These are phyloP conservation scores for Sceloporus undulatus DNA, from an alignment of 2,113 vertebrate species.

Conservation along the genomic window DNA sequence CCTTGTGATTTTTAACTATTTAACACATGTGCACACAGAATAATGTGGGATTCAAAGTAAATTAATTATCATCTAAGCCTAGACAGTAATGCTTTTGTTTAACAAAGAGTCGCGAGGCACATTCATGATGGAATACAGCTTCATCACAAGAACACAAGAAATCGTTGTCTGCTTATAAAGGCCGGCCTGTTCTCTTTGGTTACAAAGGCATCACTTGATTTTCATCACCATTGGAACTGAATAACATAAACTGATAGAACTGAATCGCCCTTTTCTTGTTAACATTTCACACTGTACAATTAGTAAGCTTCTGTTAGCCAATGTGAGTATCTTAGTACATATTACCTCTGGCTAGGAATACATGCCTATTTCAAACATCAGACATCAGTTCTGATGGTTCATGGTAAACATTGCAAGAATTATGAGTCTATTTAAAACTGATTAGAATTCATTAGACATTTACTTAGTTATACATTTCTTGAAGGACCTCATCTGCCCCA, in stretches of 20 bases:
- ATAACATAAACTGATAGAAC: conserved; percentile 30
- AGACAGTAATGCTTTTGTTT: conserved; percentile 69
- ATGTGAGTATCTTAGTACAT: conserved; percentile 23
- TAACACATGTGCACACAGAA: conserved; percentile 46
- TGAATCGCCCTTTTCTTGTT: conserved; percentile 61
- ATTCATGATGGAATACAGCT: conserved; percentile 61
- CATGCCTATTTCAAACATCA: neutral
- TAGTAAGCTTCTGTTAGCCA: conserved; percentile 36
- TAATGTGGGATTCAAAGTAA: conserved; percentile 60
- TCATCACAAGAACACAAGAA: conserved; percentile 66
- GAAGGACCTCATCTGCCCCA: neutral
- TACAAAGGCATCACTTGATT: conserved; percentile 70
- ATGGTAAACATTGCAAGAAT: neutral
- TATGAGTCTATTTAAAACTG: neutral
- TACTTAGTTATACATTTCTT: neutral
- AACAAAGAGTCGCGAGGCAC: conserved; percentile 59
- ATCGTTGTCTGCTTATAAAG: conserved; percentile 62
- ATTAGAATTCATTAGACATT: fast-evolving
- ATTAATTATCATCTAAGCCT: conserved; percentile 62
- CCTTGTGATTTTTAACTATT: conserved; percentile 53
- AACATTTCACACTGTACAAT: conserved; percentile 26
- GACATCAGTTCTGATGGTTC: conserved; percentile 6
- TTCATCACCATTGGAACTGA: conserved; percentile 58
- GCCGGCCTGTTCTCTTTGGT: conserved; percentile 54
- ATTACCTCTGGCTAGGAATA: conserved; percentile 11